These are phyloP conservation scores for Brienomyrus longianalis DNA, from an alignment of 2,113 vertebrate species.

Conservation along the genomic window DNA sequence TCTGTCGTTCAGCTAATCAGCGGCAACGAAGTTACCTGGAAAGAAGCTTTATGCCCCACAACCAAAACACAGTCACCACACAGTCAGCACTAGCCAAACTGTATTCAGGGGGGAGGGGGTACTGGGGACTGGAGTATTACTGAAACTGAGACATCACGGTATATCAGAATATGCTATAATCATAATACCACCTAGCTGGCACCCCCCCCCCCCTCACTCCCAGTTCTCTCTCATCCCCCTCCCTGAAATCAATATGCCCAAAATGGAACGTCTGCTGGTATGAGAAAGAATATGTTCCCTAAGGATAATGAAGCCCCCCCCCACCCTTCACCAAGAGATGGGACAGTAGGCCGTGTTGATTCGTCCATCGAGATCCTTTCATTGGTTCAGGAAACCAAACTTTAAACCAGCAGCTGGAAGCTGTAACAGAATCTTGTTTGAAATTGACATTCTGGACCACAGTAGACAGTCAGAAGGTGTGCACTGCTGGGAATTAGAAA, in stretches of 20 bases:
- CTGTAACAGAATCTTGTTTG: neutral
- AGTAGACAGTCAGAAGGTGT: neutral
- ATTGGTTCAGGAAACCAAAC: conserved; percentile 1
- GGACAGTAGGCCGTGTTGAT: neutral
- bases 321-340: no score
- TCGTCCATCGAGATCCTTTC: conserved; percentile 10
- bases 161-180: neutral
- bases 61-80: neutral
- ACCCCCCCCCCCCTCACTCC: neutral
- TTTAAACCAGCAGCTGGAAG: conserved; percentile 10
- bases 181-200: neutral
- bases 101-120: neutral
- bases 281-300: neutral
- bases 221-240: neutral
- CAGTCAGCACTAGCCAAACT: neutral
- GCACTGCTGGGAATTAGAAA: conserved; percentile 14
- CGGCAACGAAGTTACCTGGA: neutral
- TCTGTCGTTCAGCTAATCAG: neutral
- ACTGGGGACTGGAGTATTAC: neutral
- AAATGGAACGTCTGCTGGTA: neutral
- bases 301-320: neutral
- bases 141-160: neutral
- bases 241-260: neutral
- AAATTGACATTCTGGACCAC: conserved; percentile 17
- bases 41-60: neutral